Base-by-base conservation (phyloP, 1,140 invertebrate species). In the Dendrolimus kikuchii region DNA sequence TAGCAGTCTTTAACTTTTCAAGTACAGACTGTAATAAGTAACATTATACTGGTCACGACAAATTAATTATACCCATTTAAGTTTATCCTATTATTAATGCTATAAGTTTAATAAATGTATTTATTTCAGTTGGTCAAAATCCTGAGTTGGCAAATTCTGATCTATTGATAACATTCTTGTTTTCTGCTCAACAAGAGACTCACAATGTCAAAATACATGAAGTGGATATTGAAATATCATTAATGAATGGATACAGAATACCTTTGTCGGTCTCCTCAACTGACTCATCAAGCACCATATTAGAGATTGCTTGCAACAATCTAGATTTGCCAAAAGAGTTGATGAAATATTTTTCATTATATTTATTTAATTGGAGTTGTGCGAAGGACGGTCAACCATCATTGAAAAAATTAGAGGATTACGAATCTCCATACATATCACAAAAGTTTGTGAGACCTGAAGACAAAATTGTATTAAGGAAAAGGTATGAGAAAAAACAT, bases 391-490 rank as follows among this genome's bases (percentile, higher is more conserved):
- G 93, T 74, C 84, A 91, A 66, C 90, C 90, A 90, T 92, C 97
- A 80, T 79, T 98, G 45, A 90, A 97, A 55, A 95, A 95, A 77
- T 84, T 99, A 37, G 95, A 98, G 87, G 93, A 98, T 76, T 99
- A 98, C 91, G 98, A 99, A 90, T 97, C 96, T 57, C 97, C 97
- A 7, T 96, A 95, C 82, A 94, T 99, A 83, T 97, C 96, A 51
- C 91, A 95, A 68, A 94, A 87, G 65, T 88, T 89, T 70, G 86
- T 90, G 38, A 81, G 86, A 89, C 66, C 89, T 88, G 88, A 89
- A 50, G 90, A 92, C 81, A 91, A 91, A 83, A 90, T 95, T 81
- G 89, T 94, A 52, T 86, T 95, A 64, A 90, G 93, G 62, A 95
- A 93, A 88, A 92, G 91, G 92, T 93, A 86, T 54, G 23, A 5